Conservation (phyloP, 2,888 invertebrate species). For the Tetanocera ferruginea region DNA sequence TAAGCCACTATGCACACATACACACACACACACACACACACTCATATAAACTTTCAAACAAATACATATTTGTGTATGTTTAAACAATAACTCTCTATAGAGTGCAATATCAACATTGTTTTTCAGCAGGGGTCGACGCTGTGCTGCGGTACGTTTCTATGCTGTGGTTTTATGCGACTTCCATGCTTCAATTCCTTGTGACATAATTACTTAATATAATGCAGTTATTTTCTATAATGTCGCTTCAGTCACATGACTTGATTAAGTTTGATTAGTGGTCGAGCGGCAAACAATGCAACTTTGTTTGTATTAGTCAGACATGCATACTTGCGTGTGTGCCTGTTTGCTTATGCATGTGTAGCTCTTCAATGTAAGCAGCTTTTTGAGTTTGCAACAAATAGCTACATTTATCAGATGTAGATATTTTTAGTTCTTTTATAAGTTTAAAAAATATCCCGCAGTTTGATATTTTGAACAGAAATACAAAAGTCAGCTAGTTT, state of each 20-base stretch:
- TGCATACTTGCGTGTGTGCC: neutral
- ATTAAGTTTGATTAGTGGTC: conserved; percentile 9
- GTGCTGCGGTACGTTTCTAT: neutral
- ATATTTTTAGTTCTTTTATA: too few relatives aligned
- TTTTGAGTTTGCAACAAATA: too few relatives aligned
- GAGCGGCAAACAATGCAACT: neutral
- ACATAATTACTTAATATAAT: conserved; percentile 18
- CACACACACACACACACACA: neutral
- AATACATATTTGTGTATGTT: neutral
- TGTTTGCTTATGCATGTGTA: neutral
- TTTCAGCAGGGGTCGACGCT: neutral
- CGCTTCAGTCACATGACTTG: conserved; percentile 10
- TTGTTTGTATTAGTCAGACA: neutral
- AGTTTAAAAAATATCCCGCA: too few relatives aligned
- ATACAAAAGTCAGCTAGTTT: too few relatives aligned
- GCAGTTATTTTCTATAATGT: neutral
- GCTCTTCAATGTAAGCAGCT: neutral
- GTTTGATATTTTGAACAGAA: too few relatives aligned
- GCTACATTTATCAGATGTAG: neutral
- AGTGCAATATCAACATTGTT: neutral
- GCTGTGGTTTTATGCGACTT: neutral
- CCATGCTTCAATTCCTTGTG: neutral
- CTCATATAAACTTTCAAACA: neutral
- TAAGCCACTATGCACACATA: neutral
- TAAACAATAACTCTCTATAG: neutral